Evolutionary conservation across 2,797 vertebrate genomes (phyloP), one percentile per base, ranked within the genome.

Genomic region (Schizopygopsis pylzovi): DNA sequence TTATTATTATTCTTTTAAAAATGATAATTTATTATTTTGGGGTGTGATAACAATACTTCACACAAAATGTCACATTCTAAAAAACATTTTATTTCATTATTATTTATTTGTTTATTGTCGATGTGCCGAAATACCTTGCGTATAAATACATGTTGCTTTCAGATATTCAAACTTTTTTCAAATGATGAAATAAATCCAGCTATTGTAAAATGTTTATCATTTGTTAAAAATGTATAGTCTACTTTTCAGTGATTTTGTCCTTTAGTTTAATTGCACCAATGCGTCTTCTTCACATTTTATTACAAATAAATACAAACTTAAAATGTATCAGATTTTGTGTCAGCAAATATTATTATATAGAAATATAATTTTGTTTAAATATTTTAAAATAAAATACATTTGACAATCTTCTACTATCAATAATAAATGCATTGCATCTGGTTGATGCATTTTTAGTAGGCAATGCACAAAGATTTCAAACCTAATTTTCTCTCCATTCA

Each of bases 401-500:
- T 33, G 15, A 33, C 45, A 33, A 4, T 1, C 16, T 73, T 73
- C n/a, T 54, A 22, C 18, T 54, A 54, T 54, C 47, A 54, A 5
- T 41, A 0, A 20, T 59, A 59, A n/a, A 59, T 41, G 6, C 33
- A 56, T 41, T 37, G 33, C 33, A 39, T 61, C 13, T 59, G 47
- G 22, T n/a, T 45, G 28, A 47, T 63, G 4, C 37, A 82, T 15
- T 78, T 45, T 52, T 18, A 22, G n/a, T 6, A 83, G 71, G 22
- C 41, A 68, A 68, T 79, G 28, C n/a, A 43, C 11, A 76, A 8
- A 61, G 39, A 84, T 82, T 56, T 61, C 71, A 78, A 70, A 54
- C 39, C 63, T 65, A 79, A 43, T 41, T 37, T 65, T 52, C 39
- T 75, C 72, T 79, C 54, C 39, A 70, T 73, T 80, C 37, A 54